Base-by-base conservation (phyloP, 2,113 vertebrate species). In the Ptilorrhoa leucosticta region DNA sequence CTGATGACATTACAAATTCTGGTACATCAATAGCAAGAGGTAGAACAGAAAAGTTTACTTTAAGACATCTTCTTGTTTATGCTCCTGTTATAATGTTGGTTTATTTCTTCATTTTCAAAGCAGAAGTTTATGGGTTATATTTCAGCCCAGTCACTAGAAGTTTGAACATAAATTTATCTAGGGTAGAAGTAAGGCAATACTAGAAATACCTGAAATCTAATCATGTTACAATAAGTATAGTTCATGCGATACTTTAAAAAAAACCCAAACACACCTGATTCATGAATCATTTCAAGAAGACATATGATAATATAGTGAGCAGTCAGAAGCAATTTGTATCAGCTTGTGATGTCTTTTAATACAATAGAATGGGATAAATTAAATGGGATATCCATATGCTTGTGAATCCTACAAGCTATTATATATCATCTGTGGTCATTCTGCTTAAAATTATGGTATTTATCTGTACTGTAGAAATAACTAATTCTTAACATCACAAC, bases 201-300 rank as follows among this genome's bases (percentile, higher is more conserved):
- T 73, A 44, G 11, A 77, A 65, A 48, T 21, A 11, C 24, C 47
- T 68, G n/a, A 68, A 82, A 82, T 30, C 8, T 50, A 57, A 76
- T 35, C 1, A 4, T 35, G 11, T 51, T 40, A 56, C 5, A 39
- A 28, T 21, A 66, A 66, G 7, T 58, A 50, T 10, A 71, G 1
- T 6, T 27, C 60, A 30, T 31, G 9, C 22, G 12, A 56, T 57
- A 30, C 2, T 54, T 71, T 2, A 10, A 37, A 83, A 48, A 45
- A 80, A 47, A 2, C 2, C 1, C 7, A 47, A 53, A 35, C 17
- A 47, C 7, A 4, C 0, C 2, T 18, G 15, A 78, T 8, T 60
- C 10, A 65, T 27, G 0, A 72, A 57, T 61, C 37, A 45, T 6
- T 72, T 92, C 20, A 69, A 26, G 35, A 93, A 79, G 31, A 40